Conservation (phyloP, 2,888 invertebrate species). For the Brenthis ino region DNA sequence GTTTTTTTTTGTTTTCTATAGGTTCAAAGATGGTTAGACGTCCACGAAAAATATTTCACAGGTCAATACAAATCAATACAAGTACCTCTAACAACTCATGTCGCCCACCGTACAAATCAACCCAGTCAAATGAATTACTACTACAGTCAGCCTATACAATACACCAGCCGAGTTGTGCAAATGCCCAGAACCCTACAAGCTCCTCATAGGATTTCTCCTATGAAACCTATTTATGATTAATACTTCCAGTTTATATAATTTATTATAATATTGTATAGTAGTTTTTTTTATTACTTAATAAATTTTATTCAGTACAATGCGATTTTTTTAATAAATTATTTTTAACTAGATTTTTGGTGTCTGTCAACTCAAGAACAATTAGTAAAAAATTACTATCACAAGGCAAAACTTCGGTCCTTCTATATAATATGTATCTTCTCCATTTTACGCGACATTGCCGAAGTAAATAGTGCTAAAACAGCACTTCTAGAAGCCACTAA, state of each 20-base stretch:
- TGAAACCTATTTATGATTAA: conserved; percentile 28
- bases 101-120: conserved; percentile 23
- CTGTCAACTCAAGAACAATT: too few species aligned
- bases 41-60: conserved; percentile 46
- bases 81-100: conserved; percentile 2
- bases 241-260: conserved; percentile 14
- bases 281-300: neutral
- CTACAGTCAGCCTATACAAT: conserved; percentile 18
- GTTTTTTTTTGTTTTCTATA: conserved; percentile 26
- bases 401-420: too few species aligned
- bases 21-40: conserved; percentile 47
- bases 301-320: neutral
- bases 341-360: too few species aligned
- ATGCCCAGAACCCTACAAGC: conserved; percentile 30
- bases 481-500: too few species aligned
- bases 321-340: too few species aligned
- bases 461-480: too few species aligned
- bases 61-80: neutral
- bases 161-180: conserved; percentile 14
- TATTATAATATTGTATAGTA: neutral
- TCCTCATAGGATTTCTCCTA: conserved; percentile 38
- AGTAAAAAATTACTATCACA: too few species aligned
- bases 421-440: too few species aligned
- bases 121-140: conserved; percentile 30
- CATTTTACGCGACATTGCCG: too few species aligned